Evolutionary conservation across 2,113 vertebrate species (phyloP).

Genomic region (Peucedramus taeniatus): DNA sequence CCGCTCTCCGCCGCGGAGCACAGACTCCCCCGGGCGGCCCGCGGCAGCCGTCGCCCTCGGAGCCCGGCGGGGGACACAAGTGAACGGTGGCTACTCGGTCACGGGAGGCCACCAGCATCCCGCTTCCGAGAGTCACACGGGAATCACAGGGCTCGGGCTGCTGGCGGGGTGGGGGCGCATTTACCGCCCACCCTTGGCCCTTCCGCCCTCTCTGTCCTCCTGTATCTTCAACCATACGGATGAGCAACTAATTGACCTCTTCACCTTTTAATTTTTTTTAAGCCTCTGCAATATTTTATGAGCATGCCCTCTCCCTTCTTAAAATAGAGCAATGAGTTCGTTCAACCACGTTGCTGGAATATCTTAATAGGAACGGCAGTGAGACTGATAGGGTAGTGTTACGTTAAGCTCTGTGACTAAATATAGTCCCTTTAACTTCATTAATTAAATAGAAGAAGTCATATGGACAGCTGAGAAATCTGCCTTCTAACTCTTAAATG

Average conservation of each 20-base stretch:
- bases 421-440: not conserved
- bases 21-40: too few relatives aligned
- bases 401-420: not conserved
- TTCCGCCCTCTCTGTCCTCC: not conserved
- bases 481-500: not conserved
- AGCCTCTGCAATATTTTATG: not conserved
- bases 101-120: not conserved
- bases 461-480: not conserved
- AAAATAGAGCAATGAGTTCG: not conserved
- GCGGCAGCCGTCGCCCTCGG: not conserved
- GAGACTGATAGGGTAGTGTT: not conserved
- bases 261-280: not conserved
- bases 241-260: not conserved
- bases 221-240: not conserved
- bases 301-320: not conserved
- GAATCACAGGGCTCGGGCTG: not conserved
- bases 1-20: not conserved
- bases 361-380: not conserved
- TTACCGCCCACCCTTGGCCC: not conserved
- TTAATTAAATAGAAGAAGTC: conserved; percentile 4
- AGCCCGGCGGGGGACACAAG: not conserved
- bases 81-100: not conserved
- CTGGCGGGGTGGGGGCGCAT: too few relatives aligned
- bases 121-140: not conserved
- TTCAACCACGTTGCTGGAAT: not conserved